Evolutionary conservation across 2,888 invertebrate species (phyloP).

Genomic region (Salpingus planirostris): DNA sequence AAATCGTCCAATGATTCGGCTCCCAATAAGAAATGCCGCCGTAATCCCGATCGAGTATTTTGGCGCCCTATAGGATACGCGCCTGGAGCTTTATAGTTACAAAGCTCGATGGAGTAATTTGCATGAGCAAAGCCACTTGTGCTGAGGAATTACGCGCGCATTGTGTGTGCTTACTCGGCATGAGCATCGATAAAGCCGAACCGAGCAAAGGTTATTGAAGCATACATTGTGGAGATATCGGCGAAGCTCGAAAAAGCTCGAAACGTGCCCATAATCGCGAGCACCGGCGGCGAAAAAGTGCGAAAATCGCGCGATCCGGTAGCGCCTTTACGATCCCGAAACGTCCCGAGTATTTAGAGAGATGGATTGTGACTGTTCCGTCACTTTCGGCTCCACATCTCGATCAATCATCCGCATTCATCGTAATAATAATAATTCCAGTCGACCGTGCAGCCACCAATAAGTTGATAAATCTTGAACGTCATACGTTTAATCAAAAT

Average conservation of each 20-base stretch:
- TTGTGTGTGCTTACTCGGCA: slow-evolving; percentile 20
- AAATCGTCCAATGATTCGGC: no score
- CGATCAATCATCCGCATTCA: not conserved
- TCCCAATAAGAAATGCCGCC: no score
- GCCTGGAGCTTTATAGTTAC: no score
- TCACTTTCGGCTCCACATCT: not conserved
- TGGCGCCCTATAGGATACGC: no score
- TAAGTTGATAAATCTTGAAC: no score
- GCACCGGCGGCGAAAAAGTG: slow-evolving; percentile 4
- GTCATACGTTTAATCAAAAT: no score
- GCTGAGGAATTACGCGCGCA: slow-evolving; percentile 18
- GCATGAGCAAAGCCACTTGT: slow-evolving; percentile 16
- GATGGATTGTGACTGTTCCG: not conserved
- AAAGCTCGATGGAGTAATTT: slow-evolving; percentile 15
- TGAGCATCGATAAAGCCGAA: slow-evolving; percentile 21
- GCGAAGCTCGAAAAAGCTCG: slow-evolving; percentile 7
- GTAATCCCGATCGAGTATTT: no score
- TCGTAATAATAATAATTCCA: no score
- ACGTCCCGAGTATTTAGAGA: no score
- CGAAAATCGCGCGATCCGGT: no score
- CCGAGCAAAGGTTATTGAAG: slow-evolving; percentile 19
- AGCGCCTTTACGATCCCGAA: no score
- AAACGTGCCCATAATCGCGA: slow-evolving; percentile 12
- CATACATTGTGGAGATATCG: slow-evolving; percentile 16
- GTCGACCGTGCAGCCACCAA: no score